Evolutionary conservation across 1,140 invertebrate genomes (phyloP), one percentile per base, ranked within the genome.

Genomic region (Eumeta japonica): DNA sequence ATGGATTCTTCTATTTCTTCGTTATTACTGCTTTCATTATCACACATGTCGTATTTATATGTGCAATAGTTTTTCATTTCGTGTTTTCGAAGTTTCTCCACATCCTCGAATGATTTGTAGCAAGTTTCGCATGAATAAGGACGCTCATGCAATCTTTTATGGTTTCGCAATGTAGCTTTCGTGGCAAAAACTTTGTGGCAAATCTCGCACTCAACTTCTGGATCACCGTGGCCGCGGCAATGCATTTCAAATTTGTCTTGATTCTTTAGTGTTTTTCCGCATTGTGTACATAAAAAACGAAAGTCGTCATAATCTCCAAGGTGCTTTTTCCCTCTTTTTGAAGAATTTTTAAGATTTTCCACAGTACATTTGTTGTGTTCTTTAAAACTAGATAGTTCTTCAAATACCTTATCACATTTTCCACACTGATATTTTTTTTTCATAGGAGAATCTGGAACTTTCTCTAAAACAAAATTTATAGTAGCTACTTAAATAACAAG

Each of bases 101-200:
- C n/a, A n/a, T n/a, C n/a, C n/a, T n/a, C n/a, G n/a, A n/a, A 74
- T 1, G 57, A 52, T 32, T 58, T 65, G 2, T 44, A 39, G 37
- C 68, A 75, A 16, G 74, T 74, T 7, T 72, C 63, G 17, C 80
- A 81, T 0, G 72, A 72, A 38, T 78, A 71, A 29, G 76, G 73
- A 10, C 79, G 55, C 19, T 62, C 48, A 45, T 83, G 81, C 32
- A 80, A 71, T 41, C 79, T 81, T 4, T 72, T 52, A 39, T 81
- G 80, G 13, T 54, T 62, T 5, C 62, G 51, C n/a, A 73, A 41
- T 2, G 58, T 65, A 35, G 61, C 62, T 40, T 71, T 73, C n/a
- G 72, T 63, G 1, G 72, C 62, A 45, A 74, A 75, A 0, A 76
- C 72, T 50, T 76, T 76, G 13, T 58, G 57, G 46, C 74, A 76